Evolutionary conservation across 2,888 invertebrate genomes (phyloP), one percentile per base, ranked within the genome.

Genomic region (Zelleria hepariella): DNA sequence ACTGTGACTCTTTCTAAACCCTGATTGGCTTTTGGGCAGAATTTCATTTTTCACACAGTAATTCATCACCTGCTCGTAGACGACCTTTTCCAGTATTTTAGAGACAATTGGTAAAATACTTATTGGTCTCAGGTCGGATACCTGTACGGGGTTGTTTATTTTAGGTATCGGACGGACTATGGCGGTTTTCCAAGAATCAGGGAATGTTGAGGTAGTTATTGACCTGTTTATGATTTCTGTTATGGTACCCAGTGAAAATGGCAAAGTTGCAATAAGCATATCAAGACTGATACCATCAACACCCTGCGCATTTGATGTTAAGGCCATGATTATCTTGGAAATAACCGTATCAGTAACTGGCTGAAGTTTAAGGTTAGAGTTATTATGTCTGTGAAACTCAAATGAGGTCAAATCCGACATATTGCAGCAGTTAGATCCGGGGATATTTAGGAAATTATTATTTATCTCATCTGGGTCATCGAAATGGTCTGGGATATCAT

Each of bases 91-190:
- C 5, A 27, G 10, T 27, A 27, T 27, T 27, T 55, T 55, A 2
- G 55, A 55, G n/a, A 55, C n/a, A 2, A 26, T 7, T 5, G 55
- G 55, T n/a, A 55, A 27, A 21, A 55, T 55, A 55, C 27, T 55
- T 18, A 55, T 55, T 0, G 55, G 55, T 18, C 55, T 18, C 18
- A 55, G n/a, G n/a, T 55, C 55, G 10, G 18, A 27, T 2, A 24
- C 26, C 2, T n/a, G 18, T 8, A 8, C 27, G 5, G 18, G 8
- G 8, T n/a, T 27, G 18, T 3, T 18, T 18, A 6, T 55, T 55
- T 55, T 55, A 1, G 27, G 18, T 20, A 55, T n/a, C 5, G 27
- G 55, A 4, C 18, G 10, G 3, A 55, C 27, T 20, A 7, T 18
- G 2, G 55, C 55, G 6, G 27, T 18, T 18, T 55, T 55, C 55